These are phyloP conservation scores for Dryocosmus kuriphilus DNA, from an alignment of 2,888 invertebrate species.

Conservation along the genomic window DNA sequence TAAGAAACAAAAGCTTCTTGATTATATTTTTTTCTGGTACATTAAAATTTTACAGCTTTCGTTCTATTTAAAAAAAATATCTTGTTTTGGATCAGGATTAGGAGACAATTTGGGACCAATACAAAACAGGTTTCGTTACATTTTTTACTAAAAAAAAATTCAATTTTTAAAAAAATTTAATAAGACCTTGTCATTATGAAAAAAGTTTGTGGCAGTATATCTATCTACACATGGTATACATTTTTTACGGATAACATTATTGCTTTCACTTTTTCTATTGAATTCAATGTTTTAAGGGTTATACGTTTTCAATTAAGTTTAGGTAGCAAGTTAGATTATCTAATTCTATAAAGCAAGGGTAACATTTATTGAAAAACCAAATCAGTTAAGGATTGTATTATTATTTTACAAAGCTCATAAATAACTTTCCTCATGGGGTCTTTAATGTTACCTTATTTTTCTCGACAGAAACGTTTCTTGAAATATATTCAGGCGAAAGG, in stretches of 20 bases:
- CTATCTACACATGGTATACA: not conserved
- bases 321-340: not conserved
- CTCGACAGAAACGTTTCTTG: constrained; percentile 3
- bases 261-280: not conserved
- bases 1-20: no score
- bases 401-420: not conserved
- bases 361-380: not conserved
- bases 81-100: no score
- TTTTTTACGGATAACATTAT: not conserved
- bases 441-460: constrained; percentile 10
- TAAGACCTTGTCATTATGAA: not conserved
- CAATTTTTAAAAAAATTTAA: not conserved
- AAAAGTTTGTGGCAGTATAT: not conserved
- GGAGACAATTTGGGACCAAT: no score
- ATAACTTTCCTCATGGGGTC: not conserved
- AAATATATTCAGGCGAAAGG: constrained; percentile 15
- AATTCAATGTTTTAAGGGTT: not conserved
- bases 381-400: constrained; percentile 13
- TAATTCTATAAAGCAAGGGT: constrained; percentile 8
- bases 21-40: no score
- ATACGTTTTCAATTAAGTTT: not conserved
- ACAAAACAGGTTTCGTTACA: no score
- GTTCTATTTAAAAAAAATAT: no score
- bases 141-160: no score
- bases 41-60: no score